Base-by-base conservation (phyloP, 2,888 invertebrate genomes). In the Andrena camellia region DNA sequence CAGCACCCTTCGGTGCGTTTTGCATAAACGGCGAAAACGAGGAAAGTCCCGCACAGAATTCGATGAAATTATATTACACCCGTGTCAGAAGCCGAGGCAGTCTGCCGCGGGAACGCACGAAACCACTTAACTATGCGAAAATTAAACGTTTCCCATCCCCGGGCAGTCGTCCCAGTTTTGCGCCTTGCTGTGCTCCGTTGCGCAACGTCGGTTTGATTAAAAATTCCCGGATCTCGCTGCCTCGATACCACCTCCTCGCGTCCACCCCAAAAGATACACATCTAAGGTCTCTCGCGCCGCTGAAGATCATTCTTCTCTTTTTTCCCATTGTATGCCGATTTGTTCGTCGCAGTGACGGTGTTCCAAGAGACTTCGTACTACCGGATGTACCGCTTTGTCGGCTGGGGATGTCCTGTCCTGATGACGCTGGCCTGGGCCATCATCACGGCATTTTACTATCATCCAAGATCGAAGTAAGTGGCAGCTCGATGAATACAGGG, bases 331-430 rank as follows among this genome's bases (percentile, higher is more conserved):
- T 10, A 8, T 54, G 8, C 54, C 57, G 17, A 69, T 68, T 42
- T 54, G 31, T 54, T 57, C 10, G 57, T 67, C 78, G 20, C 67
- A 73, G 96, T 96, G 0, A 96, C 96, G 6, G 96, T 96, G 0
- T 96, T 97, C 89, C 96, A 96, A 91, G 96, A 96, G 78, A 95
- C 96, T 81, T 94, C 95, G 1, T 95, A 96, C 78, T 97, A 97
- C 91, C 96, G 96, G 64, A 90, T 96, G 10, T 96, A 96, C 89
- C 95, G 95, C 74, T 94, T 95, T 81, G 93, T 97, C 2, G 98
- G 98, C 0, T 98, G 98, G 98, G 96, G 97, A 4, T 93, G 96
- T 17, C 97, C 98, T 0, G 94, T 96, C 0, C 66, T 97, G 0
- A 95, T 97, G 94, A 97, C 97, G 0, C 91, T 95, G 0, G 92